Percentiles rank a stretch among this genome's conserved stretches.
phyloP scores from a whole-genome alignment of 2,888 invertebrate species.

The Xylota segnis region DNA sequence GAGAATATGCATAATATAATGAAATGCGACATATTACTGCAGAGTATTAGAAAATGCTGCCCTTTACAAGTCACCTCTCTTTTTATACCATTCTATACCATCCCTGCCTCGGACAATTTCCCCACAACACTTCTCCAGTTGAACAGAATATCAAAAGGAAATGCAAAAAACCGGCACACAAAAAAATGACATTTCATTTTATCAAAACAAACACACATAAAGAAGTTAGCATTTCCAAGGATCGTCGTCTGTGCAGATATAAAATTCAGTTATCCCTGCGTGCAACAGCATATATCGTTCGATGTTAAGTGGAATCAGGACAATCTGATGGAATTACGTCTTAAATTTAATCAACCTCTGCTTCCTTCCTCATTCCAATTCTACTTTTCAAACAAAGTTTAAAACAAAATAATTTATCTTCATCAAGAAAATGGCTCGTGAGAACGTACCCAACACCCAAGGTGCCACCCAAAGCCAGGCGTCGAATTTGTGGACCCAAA shows the following conservation, averaged over 20 bases:
- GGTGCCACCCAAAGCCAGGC: constrained; percentile 81
- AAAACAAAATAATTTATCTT: not conserved
- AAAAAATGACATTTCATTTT: constrained; percentile 27
- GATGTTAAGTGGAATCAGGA: not conserved
- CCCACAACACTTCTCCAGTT: constrained; percentile 5
- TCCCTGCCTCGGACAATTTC: constrained; percentile 1
- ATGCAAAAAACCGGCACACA: constrained; percentile 51
- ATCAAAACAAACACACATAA: constrained; percentile 15
- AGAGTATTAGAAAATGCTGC: too few species aligned
- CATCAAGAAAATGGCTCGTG: constrained; percentile 79
- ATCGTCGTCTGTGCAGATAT: not conserved
- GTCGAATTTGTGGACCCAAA: constrained; percentile 82
- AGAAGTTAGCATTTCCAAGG: not conserved
- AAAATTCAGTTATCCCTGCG: constrained; percentile 47
- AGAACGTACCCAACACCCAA: constrained; percentile 78
- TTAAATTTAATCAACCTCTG: not conserved
- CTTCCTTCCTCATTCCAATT: not conserved
- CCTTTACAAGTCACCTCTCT: not conserved
- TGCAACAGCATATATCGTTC: not conserved
- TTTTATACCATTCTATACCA: not conserved
- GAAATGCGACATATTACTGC: not conserved
- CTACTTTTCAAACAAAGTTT: not conserved
- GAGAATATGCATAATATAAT: too few species aligned
- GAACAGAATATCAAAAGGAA: not conserved
- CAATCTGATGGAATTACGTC: constrained; percentile 37